phyloP scores from a whole-genome alignment of 2,888 invertebrate species.

The Drosophila villosipedis region DNA sequence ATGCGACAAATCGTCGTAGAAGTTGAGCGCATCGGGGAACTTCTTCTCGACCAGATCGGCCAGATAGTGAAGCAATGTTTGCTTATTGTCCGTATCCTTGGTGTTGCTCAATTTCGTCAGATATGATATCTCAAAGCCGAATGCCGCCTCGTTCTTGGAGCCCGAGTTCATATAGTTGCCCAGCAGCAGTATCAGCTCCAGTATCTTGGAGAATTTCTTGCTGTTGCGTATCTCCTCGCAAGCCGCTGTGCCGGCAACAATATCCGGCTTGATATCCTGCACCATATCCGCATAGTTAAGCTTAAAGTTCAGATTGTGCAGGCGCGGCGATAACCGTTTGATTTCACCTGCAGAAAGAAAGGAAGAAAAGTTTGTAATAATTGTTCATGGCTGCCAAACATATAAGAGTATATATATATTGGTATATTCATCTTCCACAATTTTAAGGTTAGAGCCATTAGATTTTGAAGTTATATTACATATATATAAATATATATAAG shows the following conservation, averaged over 20 bases:
- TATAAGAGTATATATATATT: background rate
- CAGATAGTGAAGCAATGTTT: slow-evolving; percentile 96
- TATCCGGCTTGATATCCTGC: slow-evolving; percentile 88
- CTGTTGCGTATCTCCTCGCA: slow-evolving; percentile 97
- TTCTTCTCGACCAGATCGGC: slow-evolving; percentile 95
- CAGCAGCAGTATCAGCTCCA: slow-evolving; percentile 94
- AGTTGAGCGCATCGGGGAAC: slow-evolving; percentile 93
- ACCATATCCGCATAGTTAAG: slow-evolving; percentile 94
- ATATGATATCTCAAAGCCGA: slow-evolving; percentile 98
- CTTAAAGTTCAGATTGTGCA: slow-evolving; percentile 96
- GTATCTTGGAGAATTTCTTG: slow-evolving; percentile 94
- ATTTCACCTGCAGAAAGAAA: slow-evolving; percentile 87
- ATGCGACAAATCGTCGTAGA: slow-evolving; percentile 95
- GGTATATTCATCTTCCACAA: background rate
- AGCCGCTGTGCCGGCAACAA: slow-evolving; percentile 97
- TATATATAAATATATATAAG: too few relatives aligned
- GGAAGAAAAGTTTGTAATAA: background rate
- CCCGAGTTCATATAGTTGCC: slow-evolving; percentile 99
- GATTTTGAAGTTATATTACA: background rate
- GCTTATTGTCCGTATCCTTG: slow-evolving; percentile 97
- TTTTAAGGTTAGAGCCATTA: too few relatives aligned
- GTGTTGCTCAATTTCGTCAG: slow-evolving; percentile 95
- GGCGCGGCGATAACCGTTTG: slow-evolving; percentile 93
- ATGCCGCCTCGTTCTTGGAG: slow-evolving; percentile 96
- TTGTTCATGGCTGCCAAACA: background rate